Evolutionary conservation across 2,888 invertebrate genomes (phyloP).

Genomic region (Pseudanteris insignis): DNA sequence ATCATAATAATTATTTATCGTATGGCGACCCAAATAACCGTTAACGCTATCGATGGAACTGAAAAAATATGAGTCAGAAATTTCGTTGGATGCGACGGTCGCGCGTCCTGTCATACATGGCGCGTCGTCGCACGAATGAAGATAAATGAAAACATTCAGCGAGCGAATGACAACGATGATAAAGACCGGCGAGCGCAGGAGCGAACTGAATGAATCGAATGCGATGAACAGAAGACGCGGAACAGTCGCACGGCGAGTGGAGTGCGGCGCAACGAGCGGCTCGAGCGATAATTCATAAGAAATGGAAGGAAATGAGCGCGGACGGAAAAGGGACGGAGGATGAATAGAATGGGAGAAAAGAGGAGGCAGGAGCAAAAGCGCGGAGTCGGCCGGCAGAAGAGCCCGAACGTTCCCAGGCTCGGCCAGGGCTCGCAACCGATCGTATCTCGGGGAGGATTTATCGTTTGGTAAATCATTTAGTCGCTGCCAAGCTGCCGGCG

Average conservation of each 20-base stretch:
- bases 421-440: conserved; percentile 59
- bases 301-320: conserved; percentile 36
- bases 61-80: too few relatives aligned
- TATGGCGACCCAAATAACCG: too few relatives aligned
- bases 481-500: conserved; percentile 64
- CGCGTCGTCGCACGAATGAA: too few relatives aligned
- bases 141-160: too few relatives aligned
- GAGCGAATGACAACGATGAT: background rate
- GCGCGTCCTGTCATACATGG: too few relatives aligned
- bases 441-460: conserved; percentile 64
- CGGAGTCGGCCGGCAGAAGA: conserved; percentile 47
- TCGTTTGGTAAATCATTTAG: conserved; percentile 67
- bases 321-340: conserved; percentile 28
- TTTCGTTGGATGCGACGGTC: too few relatives aligned
- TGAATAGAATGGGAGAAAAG: conserved; percentile 29
- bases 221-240: conserved; percentile 3
- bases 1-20: too few relatives aligned
- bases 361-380: conserved; percentile 39
- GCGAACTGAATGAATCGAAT: background rate
- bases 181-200: background rate
- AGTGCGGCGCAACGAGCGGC: background rate
- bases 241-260: background rate
- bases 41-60: too few relatives aligned
- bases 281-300: conserved; percentile 38
- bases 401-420: conserved; percentile 59